Evolutionary conservation across 2,113 vertebrate species (phyloP), one percentile per base, ranked within the genome.

Genomic region (Cyrtonyx montezumae): DNA sequence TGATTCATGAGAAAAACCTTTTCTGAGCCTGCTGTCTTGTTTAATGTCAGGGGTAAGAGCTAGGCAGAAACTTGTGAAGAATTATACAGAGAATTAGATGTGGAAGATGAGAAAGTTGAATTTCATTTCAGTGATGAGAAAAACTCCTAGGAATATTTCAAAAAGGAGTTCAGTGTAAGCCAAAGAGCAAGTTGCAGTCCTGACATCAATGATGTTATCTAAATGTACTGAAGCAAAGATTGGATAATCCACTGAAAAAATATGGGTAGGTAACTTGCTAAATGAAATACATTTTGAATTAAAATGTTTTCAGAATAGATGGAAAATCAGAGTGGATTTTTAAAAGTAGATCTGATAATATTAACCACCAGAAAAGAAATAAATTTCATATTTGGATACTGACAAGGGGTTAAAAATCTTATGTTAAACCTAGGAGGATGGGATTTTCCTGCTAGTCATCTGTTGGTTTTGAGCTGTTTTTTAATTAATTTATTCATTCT

Each of bases 1-100:
- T 70, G 84, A 89, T 79, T 94, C 84, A 82, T 16, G 78, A 95
- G 76, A 83, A 77, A 91, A 87, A 4, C n/a, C 49, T 53, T 95
- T 87, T 79, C 53, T 68, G 82, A 80, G 28, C 83, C 61, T 95
- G 82, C 75, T 80, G 19, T 67, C 66, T 82, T 0, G 0, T 67
- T 87, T 66, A 34, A 69, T 32, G 19, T 34, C 63, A 79, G 32
- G 8, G 5, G 6, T 48, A 78, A 78, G 61, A 87, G 92, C 76
- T 56, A 83, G 70, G 13, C 5, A 83, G 69, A 91, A 9, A 11
- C 34, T 56, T 53, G 28, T 55, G 59, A 69, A 88, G 55, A 95
- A 45, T 28, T 88, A 53, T 42, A 11, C 21, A 18, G 48, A 25
- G 23, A 86, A 80, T 83, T 91, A 51, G 30, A 85, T 59, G 5